Conservation (phyloP, 2,888 invertebrate genomes). For the Latheticus oryzae region DNA sequence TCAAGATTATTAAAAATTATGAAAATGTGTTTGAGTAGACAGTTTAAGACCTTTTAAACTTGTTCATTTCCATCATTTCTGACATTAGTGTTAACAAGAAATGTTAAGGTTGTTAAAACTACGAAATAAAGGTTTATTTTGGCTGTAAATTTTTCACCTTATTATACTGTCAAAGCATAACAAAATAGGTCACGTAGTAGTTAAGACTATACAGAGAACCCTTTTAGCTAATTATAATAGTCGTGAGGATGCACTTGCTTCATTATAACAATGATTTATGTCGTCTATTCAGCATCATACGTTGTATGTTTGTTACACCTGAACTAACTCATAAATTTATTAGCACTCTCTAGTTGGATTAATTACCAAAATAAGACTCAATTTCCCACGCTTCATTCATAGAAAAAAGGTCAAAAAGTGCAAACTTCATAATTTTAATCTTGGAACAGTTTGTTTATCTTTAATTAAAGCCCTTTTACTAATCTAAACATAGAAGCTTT, state of each 20-base stretch:
- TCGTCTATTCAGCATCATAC: slow-evolving; percentile 31
- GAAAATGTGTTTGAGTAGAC: too few species aligned
- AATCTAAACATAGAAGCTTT: slow-evolving; percentile 51
- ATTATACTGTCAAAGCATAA: slow-evolving; percentile 13
- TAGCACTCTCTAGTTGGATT: too few species aligned
- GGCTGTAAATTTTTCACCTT: neutral
- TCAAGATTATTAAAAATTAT: too few species aligned
- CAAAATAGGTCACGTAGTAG: slow-evolving; percentile 27
- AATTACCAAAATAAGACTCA: too few species aligned
- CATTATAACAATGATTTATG: slow-evolving; percentile 40
- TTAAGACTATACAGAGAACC: slow-evolving; percentile 18
- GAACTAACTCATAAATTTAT: slow-evolving; percentile 41
- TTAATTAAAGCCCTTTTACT: slow-evolving; percentile 55
- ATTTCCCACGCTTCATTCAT: too few species aligned
- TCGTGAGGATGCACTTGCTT: slow-evolving; percentile 38
- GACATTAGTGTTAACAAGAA: too few species aligned
- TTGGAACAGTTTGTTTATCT: too few species aligned
- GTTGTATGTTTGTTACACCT: slow-evolving; percentile 26
- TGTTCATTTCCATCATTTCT: too few species aligned
- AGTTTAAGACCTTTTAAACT: too few species aligned
- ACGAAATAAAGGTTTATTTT: slow-evolving; percentile 5
- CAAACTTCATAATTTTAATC: too few species aligned
- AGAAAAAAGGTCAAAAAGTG: too few species aligned
- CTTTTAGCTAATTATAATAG: slow-evolving; percentile 36
- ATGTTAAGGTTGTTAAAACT: slow-evolving; percentile 1